These are phyloP conservation scores for Drosophila lacteicornis DNA, from an alignment of 1,140 invertebrate species.

Conservation along the genomic window DNA sequence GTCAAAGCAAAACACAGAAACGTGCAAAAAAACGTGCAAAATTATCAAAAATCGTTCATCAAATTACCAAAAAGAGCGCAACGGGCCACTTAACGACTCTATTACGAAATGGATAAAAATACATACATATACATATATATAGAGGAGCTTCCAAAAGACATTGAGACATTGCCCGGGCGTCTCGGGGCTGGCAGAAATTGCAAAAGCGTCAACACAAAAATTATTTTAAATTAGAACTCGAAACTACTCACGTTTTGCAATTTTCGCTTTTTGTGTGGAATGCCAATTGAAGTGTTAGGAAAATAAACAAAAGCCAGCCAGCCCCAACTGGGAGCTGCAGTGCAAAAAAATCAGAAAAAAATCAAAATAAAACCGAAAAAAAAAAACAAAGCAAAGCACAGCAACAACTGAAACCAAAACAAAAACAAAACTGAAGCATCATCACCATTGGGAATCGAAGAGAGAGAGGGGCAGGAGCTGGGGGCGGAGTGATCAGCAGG, in stretches of 20 bases:
- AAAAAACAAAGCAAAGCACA: slow-evolving; percentile 14
- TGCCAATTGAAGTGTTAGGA: slow-evolving; percentile 83
- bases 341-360: slow-evolving; percentile 44
- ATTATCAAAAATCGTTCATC: slow-evolving; percentile 84
- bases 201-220: slow-evolving; percentile 84
- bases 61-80: slow-evolving; percentile 70
- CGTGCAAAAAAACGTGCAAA: slow-evolving; percentile 79
- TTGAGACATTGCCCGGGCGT: slow-evolving; percentile 63
- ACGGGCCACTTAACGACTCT: slow-evolving; percentile 77
- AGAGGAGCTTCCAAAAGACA: slow-evolving; percentile 47
- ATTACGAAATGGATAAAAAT: slow-evolving; percentile 79
- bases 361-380: slow-evolving; percentile 18
- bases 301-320: slow-evolving; percentile 76
- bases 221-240: slow-evolving; percentile 84
- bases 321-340: slow-evolving; percentile 64
- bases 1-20: slow-evolving; percentile 69
- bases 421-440: slow-evolving; percentile 77
- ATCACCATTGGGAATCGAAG: slow-evolving; percentile 59
- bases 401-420: slow-evolving; percentile 38
- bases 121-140: slow-evolving; percentile 26
- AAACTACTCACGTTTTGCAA: slow-evolving; percentile 84
- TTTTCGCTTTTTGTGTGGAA: slow-evolving; percentile 82
- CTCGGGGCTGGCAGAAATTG: slow-evolving; percentile 67
- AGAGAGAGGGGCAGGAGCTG: slow-evolving; percentile 3
- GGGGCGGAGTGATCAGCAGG: slow-evolving; percentile 32